A percentile compares a stretch with the other conserved stretches of the same genome.
These are phyloP conservation scores for Hypercompe scribonia DNA, from an alignment of 2,888 invertebrate genomes.

Conservation along the genomic window DNA sequence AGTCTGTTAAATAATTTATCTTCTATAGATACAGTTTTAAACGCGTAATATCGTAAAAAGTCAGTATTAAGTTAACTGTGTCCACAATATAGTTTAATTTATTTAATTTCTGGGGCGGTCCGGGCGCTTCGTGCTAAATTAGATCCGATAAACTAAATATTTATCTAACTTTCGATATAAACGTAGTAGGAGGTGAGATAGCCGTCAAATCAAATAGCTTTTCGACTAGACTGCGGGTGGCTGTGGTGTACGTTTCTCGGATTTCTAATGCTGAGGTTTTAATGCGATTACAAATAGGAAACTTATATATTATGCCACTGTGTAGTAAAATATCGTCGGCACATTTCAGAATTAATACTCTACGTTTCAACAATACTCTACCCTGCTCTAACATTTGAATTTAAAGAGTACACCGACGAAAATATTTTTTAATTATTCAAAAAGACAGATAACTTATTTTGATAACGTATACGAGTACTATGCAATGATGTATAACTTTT, in stretches of 20 bases:
- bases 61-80: conserved; percentile 19
- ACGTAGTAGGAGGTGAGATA: conserved; percentile 84
- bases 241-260: conserved; percentile 63
- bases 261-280: conserved; percentile 67
- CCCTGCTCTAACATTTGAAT: not conserved
- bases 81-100: conserved; percentile 27
- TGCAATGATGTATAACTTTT: too few species aligned
- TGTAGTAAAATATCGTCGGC: conserved; percentile 36
- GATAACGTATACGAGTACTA: too few species aligned
- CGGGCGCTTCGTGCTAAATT: conserved; percentile 82
- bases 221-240: conserved; percentile 81
- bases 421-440: not conserved
- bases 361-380: not conserved
- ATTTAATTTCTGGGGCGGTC: conserved; percentile 53
- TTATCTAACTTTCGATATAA: conserved; percentile 86
- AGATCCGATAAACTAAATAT: conserved; percentile 85
- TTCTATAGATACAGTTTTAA: not conserved
- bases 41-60: conserved; percentile 9
- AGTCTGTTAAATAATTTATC: not conserved
- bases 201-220: conserved; percentile 84
- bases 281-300: conserved; percentile 56
- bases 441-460: not conserved
- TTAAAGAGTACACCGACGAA: not conserved
- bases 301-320: conserved; percentile 41
- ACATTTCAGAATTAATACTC: conserved; percentile 21